These are phyloP conservation scores for Prosopocoilus inquinatus DNA, from an alignment of 2,888 invertebrate genomes.

Conservation along the genomic window DNA sequence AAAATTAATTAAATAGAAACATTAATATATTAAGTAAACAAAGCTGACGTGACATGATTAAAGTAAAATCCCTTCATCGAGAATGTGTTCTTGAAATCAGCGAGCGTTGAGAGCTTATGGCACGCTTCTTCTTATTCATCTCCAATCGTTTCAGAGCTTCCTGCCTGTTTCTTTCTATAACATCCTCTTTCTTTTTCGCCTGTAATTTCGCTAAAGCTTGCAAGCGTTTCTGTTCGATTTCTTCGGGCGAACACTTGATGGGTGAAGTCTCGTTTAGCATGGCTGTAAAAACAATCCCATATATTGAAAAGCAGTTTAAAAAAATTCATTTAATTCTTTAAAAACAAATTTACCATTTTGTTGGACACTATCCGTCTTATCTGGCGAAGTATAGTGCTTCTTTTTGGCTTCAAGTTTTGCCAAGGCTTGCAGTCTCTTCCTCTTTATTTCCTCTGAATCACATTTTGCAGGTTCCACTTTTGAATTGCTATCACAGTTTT, in stretches of 20 bases:
- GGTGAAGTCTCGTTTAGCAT: conserved; percentile 28
- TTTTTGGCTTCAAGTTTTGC: conserved; percentile 58
- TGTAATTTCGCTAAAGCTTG: conserved; percentile 51
- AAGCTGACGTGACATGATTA: too few species aligned
- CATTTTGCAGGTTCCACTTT: conserved; percentile 39
- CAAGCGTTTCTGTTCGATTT: conserved; percentile 51
- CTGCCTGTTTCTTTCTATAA: conserved; percentile 44
- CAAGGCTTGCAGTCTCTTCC: conserved; percentile 59
- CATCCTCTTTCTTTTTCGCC: conserved; percentile 46
- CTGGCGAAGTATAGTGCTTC: conserved; percentile 22
- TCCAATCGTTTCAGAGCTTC: conserved; percentile 45
- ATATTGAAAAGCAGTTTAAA: not conserved
- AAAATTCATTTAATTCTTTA: not conserved
- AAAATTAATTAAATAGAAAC: not conserved
- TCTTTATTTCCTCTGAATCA: conserved; percentile 62
- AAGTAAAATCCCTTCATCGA: not conserved
- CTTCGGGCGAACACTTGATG: conserved; percentile 48
- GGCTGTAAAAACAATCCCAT: not conserved
- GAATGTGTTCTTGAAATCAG: not conserved
- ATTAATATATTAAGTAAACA: too few species aligned
- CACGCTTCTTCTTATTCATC: conserved; percentile 35
- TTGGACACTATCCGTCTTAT: not conserved
- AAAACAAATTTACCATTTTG: not conserved
- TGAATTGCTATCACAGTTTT: not conserved
- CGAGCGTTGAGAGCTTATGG: conserved; percentile 8